Evolutionary conservation across 2,113 vertebrate species (phyloP).

Genomic region (Myodes glareolus): DNA sequence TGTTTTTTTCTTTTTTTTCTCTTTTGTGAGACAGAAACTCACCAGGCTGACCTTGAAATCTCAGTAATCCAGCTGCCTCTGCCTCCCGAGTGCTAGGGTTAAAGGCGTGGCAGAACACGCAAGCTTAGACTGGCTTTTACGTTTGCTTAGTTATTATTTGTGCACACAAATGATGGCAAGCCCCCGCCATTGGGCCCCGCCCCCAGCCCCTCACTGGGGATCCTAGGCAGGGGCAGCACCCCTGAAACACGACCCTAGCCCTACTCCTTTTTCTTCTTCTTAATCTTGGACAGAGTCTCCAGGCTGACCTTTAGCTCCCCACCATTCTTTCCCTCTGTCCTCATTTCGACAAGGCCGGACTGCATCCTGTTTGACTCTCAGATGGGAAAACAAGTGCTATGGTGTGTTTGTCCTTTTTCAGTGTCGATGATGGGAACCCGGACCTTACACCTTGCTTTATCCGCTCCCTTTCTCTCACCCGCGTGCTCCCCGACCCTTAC

Average conservation of each 20-base stretch:
- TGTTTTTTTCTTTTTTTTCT: background rate
- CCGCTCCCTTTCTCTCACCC: too few species aligned
- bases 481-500: background rate
- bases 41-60: background rate
- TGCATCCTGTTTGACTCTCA: background rate
- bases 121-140: background rate
- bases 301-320: background rate
- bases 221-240: background rate
- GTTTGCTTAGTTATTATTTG: background rate
- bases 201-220: too few species aligned
- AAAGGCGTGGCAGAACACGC: background rate
- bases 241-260: background rate
- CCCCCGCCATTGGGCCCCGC: too few species aligned
- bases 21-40: background rate
- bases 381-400: background rate
- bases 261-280: accelerated
- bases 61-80: background rate
- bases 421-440: background rate
- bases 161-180: background rate
- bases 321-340: background rate
- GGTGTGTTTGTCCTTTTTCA: background rate
- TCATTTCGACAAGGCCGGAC: background rate
- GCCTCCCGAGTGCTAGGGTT: background rate
- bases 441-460: background rate
- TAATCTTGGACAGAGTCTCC: background rate